Evolutionary conservation across 2,888 invertebrate species (phyloP).

Genomic region (Andrena hattorfiana): DNA sequence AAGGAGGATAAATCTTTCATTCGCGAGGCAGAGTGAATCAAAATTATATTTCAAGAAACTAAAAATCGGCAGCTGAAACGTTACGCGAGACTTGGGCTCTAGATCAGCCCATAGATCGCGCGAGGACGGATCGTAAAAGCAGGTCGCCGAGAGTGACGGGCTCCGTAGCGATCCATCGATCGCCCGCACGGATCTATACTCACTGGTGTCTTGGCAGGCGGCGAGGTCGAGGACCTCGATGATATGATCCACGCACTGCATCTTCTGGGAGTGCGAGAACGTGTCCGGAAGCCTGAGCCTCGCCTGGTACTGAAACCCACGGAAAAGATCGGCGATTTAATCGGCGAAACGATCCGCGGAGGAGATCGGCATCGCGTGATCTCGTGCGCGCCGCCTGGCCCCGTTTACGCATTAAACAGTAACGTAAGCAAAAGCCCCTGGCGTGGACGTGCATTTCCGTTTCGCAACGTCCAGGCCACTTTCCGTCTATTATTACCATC

Average conservation of each 20-base stretch:
- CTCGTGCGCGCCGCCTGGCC: slow-evolving; percentile 51
- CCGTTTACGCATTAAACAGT: slow-evolving; percentile 67
- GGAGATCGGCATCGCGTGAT: slow-evolving; percentile 33
- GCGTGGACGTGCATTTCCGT: slow-evolving; percentile 69
- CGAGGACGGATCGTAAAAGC: background rate
- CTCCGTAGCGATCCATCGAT: slow-evolving; percentile 62
- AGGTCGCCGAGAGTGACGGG: slow-evolving; percentile 7
- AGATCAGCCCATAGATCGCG: too few relatives aligned
- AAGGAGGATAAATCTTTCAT: too few relatives aligned
- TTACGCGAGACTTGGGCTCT: too few relatives aligned
- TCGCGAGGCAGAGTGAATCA: too few relatives aligned
- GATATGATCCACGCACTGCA: slow-evolving; percentile 92
- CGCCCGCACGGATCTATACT: slow-evolving; percentile 77
- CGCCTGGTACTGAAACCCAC: slow-evolving; percentile 86
- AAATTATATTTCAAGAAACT: too few relatives aligned
- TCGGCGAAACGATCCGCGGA: background rate
- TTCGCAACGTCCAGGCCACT: slow-evolving; percentile 70
- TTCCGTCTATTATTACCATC: slow-evolving; percentile 69
- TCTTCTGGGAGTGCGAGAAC: slow-evolving; percentile 90
- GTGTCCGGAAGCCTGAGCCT: slow-evolving; percentile 90
- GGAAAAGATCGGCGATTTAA: slow-evolving; percentile 16
- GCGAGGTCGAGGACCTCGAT: slow-evolving; percentile 91
- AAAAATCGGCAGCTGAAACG: too few relatives aligned
- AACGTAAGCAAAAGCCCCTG: slow-evolving; percentile 63
- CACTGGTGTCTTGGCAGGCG: slow-evolving; percentile 91